phyloP scores from a whole-genome alignment of 2,888 invertebrate species.

The Epistrophe eligans region DNA sequence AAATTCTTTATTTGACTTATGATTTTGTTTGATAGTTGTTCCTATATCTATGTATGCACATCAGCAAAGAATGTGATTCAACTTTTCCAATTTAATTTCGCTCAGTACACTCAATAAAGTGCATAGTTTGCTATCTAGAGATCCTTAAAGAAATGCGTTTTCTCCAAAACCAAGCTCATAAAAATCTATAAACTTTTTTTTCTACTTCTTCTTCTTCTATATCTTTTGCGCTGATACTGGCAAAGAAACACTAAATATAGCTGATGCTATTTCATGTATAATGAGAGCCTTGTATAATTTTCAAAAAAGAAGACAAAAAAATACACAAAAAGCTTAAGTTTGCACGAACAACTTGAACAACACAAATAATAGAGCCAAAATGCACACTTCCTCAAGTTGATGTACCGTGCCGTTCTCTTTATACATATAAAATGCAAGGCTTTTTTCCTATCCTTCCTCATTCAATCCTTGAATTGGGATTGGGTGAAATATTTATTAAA shows the following conservation, averaged over 20 bases:
- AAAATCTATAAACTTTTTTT: constrained; percentile 30
- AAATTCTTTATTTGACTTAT: constrained; percentile 54
- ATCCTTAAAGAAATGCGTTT: constrained; percentile 18
- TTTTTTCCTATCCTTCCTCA: neutral
- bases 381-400: constrained; percentile 43
- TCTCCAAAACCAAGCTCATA: constrained; percentile 28
- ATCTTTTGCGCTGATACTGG: neutral
- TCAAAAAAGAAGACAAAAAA: neutral
- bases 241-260: neutral
- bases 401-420: neutral
- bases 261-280: constrained; percentile 26
- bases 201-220: neutral
- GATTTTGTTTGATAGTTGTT: constrained; percentile 31
- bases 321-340: constrained; percentile 49
- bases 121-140: constrained; percentile 37
- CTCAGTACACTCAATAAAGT: constrained; percentile 51
- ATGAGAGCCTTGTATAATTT: constrained; percentile 61
- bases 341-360: constrained; percentile 67
- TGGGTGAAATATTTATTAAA: constrained; percentile 41
- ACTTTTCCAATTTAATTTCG: constrained; percentile 72
- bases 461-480: constrained; percentile 1
- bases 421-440: no score
- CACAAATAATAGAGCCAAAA: constrained; percentile 72
- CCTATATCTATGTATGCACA: neutral
- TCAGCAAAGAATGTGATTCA: constrained; percentile 56